Base-by-base conservation (phyloP, 2,888 invertebrate genomes). In the Conus canariensis region DNA sequence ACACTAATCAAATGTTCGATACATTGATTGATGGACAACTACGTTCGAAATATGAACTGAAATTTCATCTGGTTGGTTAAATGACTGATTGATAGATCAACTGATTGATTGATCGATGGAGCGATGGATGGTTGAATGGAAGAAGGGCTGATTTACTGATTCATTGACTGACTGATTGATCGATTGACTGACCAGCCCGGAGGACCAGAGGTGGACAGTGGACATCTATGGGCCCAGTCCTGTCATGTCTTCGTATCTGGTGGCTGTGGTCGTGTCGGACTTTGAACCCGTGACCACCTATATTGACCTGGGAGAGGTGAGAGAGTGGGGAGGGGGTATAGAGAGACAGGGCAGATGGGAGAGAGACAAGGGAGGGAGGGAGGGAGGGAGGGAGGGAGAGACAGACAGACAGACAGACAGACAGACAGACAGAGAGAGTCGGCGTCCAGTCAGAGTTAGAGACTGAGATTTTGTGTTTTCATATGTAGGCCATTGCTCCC, bases 211-310 rank as follows among this genome's bases (percentile, higher is more conserved):
- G n/a, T 74, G 74, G 74, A 74, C n/a, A 6, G 3, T 74, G n/a
- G 74, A 74, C n/a, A n/a, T n/a, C 22, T 74, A 74, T n/a, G n/a
- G n/a, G n/a, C 8, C 74, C 74, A 74, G 74, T 74, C 74, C 74
- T 5, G n/a, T 74, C 74, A 74, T 74, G 74, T 74, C 74, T n/a
- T n/a, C 74, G 0, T 74, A 74, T n/a, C 74, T 74, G 74, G 74
- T 74, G 5, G n/a, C 74, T n/a, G 22, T 74, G n/a, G 22, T 74
- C 6, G 74, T 74, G 74, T 74, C 74, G 22, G 74, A 74, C 74
- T 74, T 74, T n/a, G 74, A 74, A n/a, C 22, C 22, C n/a, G n/a
- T 74, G n/a, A 74, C 22, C n/a, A n/a, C 19, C 22, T 10, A 74
- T 6, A 74, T 74, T 8, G n/a, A 74, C 74, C n/a, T 74, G 74